phyloP scores from a whole-genome alignment of 2,113 vertebrate species.

The Apteryx owenii region DNA sequence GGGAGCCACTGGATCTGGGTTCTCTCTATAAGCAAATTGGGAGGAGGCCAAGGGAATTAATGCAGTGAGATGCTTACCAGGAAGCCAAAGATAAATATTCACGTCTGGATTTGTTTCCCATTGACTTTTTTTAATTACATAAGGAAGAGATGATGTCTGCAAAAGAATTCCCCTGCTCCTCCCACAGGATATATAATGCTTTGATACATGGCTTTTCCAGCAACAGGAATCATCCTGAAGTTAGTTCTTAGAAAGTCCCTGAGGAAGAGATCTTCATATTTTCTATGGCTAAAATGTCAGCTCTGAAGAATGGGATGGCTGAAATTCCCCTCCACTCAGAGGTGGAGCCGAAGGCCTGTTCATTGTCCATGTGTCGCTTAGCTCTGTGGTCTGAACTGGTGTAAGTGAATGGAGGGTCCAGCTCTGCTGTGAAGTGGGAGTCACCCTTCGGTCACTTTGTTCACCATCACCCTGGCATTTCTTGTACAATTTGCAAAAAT shows the following conservation, averaged over 20 bases:
- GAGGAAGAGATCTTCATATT: constrained; percentile 28
- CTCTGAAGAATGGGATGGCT: not conserved
- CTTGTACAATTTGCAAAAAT: not conserved
- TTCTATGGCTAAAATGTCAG: not conserved
- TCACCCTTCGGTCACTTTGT: not conserved
- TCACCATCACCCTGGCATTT: not conserved
- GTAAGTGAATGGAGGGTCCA: not conserved
- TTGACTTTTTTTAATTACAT: constrained; percentile 62
- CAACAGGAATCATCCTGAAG: constrained; percentile 53
- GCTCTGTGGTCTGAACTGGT: not conserved
- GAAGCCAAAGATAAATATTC: constrained; percentile 64
- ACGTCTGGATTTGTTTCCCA: constrained; percentile 59
- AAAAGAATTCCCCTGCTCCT: constrained; percentile 66
- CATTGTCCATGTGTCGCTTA: rapidly evolving
- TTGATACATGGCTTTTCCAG: constrained; percentile 54
- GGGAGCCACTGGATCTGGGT: constrained; percentile 23
- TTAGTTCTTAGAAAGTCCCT: constrained; percentile 59
- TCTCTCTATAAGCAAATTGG: constrained; percentile 22
- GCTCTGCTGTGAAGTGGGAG: not conserved
- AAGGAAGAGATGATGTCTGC: constrained; percentile 47
- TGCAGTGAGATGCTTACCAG: not conserved
- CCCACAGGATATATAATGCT: constrained; percentile 38
- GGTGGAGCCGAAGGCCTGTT: not conserved
- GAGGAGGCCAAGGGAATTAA: constrained; percentile 51
- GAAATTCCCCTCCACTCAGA: not conserved